Conservation (phyloP, 2,113 vertebrate species). For the Myocastor coypus region DNA sequence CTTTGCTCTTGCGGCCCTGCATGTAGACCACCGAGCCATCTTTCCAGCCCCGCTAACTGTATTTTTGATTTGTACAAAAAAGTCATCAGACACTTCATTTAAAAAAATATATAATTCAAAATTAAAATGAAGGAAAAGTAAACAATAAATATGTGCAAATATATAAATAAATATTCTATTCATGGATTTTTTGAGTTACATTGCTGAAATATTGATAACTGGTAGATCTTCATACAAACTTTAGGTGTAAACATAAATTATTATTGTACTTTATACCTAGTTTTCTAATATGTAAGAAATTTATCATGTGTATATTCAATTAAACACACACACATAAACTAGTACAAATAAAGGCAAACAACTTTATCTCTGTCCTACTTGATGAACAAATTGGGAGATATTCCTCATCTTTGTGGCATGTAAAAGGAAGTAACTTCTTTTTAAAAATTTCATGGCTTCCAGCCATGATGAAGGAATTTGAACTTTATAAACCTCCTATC, state of each 20-base stretch:
- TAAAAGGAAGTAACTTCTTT: background rate
- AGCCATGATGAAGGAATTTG: background rate
- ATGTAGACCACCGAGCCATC: too few species aligned
- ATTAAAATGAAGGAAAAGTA: background rate
- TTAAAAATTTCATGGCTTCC: background rate
- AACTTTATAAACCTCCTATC: background rate
- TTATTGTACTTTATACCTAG: background rate
- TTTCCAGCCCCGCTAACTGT: background rate
- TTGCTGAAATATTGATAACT: too few species aligned
- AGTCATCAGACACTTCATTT: constrained; percentile 11
- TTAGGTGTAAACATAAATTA: background rate
- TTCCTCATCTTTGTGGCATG: background rate
- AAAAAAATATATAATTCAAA: background rate
- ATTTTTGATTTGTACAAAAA: background rate
- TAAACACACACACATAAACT: background rate
- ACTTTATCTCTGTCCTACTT: background rate
- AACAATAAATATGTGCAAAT: background rate
- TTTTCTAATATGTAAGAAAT: background rate
- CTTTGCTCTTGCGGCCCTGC: too few species aligned
- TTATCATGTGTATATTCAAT: background rate
- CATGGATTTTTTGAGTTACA: too few species aligned
- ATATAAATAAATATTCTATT: too few species aligned
- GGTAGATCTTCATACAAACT: too few species aligned
- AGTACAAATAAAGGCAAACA: background rate
- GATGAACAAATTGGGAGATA: background rate